These are phyloP conservation scores for Hypotaenidia okinawae DNA, from an alignment of 2,797 vertebrate species.

Conservation along the genomic window DNA sequence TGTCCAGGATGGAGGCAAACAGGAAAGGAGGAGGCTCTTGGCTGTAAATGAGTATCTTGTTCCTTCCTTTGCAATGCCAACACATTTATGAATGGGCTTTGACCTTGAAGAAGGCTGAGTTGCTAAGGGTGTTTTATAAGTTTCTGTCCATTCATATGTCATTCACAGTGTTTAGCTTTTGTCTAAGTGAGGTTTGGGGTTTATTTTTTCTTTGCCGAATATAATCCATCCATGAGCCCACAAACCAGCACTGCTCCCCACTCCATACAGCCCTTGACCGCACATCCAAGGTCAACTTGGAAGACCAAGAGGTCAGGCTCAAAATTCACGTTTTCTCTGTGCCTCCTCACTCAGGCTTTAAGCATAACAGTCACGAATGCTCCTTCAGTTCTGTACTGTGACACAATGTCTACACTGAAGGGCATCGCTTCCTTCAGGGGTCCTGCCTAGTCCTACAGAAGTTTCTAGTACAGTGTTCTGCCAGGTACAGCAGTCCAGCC, in stretches of 20 bases:
- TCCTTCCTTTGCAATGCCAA: background rate
- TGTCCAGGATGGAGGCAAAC: background rate
- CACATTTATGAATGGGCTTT: conserved; percentile 34
- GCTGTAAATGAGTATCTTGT: background rate
- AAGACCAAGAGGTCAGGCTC: background rate
- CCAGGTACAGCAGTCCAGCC: background rate
- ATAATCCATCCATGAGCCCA: background rate
- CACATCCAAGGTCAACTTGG: background rate
- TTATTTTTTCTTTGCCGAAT: background rate
- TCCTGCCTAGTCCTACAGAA: background rate
- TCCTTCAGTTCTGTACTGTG: background rate
- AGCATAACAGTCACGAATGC: background rate
- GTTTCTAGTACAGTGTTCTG: background rate
- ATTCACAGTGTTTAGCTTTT: background rate
- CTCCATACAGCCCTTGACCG: background rate
- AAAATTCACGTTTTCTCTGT: background rate
- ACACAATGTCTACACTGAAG: background rate
- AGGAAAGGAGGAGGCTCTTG: conserved; percentile 9
- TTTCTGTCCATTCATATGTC: background rate
- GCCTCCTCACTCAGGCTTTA: background rate
- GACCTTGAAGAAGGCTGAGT: background rate
- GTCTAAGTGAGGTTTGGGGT: background rate
- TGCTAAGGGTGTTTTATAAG: background rate
- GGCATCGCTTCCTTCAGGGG: background rate
- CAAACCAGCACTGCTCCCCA: background rate